Base-by-base conservation (phyloP, 2,888 invertebrate species). In the Cryptus armator region DNA sequence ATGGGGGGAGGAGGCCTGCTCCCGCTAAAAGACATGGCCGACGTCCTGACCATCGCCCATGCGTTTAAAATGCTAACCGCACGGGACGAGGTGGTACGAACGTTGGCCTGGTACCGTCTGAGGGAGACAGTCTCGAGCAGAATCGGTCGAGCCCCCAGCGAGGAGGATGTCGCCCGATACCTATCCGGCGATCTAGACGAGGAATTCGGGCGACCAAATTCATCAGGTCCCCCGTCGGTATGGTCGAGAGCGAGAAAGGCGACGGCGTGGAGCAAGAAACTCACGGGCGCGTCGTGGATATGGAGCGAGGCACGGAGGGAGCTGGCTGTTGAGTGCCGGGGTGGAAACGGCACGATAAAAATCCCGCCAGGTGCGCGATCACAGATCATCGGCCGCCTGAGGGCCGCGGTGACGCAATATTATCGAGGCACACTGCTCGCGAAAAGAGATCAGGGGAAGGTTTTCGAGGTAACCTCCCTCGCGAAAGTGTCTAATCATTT, bases 401-500 rank as follows among this genome's bases (percentile, higher is more conserved):
- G 53, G 2, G n/a, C 53, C 5, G 53, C 53, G 19, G 19, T 37
- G 6, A 37, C 37, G 2, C 37, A 6, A 0, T 9, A 7, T 7
- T 37, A 37, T 2, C 37, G 37, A 9, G 37, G 37, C 0, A 53
- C 53, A 0, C 56, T 78, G n/a, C 24, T 83, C 0, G 32, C 43
- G 0, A 89, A 91, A 75, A 86, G 84, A 2, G 89, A 91, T 82
- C 91, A 91, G 82, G 59, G 59, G 24, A 59, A 59, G 59, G 59
- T 59, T 0, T 29, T 59, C 59, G 59, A 59, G 29, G 59, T 29
- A 14, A 29, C 59, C 9, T 59, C 59, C 32, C 29, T 24, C 59
- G 14, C 14, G 7, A 32, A 48, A 9, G 78, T 77, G 14, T 88
- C 89, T 43, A 91, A 91, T 81, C 91, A 91, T 87, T 93, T 92